Base-by-base conservation (phyloP, 2,113 vertebrate species). In the Dromaius novaehollandiae region DNA sequence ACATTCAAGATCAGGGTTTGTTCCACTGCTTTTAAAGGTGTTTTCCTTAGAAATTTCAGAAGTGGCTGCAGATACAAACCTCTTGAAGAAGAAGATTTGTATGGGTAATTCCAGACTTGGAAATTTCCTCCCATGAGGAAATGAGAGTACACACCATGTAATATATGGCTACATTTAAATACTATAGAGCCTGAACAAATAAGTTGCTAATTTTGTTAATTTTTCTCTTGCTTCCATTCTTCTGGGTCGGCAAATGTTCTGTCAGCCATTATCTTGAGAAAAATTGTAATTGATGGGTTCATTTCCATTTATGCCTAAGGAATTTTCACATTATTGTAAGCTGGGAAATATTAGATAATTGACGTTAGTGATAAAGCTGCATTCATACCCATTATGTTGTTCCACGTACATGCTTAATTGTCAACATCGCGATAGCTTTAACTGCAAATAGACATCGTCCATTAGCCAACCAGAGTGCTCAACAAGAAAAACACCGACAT, bases 391-490 rank as follows among this genome's bases (percentile, higher is more conserved):
- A 95, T 98, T 96, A 96, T 88, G 42, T 85, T 82, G 91, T 96
- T 97, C 74, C 11, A 18, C 60, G 3, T 96, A 93, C 77, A 97
- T 89, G 89, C 96, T 96, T 97, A 97, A 98, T 97, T 98, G 97
- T 97, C 97, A 97, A 86, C 86, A 96, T 7, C 82, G 81, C 94
- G 95, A 95, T 96, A 82, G 42, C 94, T 97, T 97, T 97, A 97
- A 97, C 97, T 97, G 97, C 98, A 98, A 97, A 98, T 94, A 98
- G 98, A 91, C 90, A 95, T 95, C 25, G 56, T 93, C 96, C 95
- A 93, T 96, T 98, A 96, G 94, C 96, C 96, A 97, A 97, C 96
- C 96, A 97, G 92, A 93, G 89, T 96, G 90, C 96, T 94, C 85
- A 63, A 95, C 93, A 91, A 86, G 90, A 87, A 95, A 87, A 96